Conservation (phyloP, 2,797 vertebrate genomes). For the Syncerus caffer region DNA sequence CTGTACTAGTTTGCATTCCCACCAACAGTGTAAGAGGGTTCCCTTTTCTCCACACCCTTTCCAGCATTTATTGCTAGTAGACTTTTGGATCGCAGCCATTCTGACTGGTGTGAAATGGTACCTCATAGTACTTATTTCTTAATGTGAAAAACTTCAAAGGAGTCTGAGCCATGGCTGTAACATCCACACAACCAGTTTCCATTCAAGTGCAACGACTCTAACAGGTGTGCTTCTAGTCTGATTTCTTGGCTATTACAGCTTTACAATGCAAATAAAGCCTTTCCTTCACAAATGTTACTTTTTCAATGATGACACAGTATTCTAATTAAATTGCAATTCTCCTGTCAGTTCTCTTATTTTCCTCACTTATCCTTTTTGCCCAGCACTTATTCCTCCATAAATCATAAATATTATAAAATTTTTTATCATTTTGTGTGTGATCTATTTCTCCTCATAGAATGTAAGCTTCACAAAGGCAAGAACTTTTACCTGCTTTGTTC, state of each 20-base stretch:
- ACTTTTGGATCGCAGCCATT: no score
- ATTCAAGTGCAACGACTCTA: background rate
- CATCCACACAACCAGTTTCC: background rate
- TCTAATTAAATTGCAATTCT: background rate
- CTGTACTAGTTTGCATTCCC: no score
- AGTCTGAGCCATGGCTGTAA: background rate
- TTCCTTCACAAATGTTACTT: background rate
- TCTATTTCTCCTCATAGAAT: background rate
- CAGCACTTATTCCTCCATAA: background rate
- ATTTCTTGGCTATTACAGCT: background rate
- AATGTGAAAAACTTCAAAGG: background rate
- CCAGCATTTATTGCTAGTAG: no score
- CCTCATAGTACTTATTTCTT: conserved; percentile 4
- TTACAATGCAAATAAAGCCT: background rate
- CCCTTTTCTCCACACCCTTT: no score
- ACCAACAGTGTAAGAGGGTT: no score
- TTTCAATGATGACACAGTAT: background rate
- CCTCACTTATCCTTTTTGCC: background rate
- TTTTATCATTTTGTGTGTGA: background rate
- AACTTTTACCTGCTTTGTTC: background rate
- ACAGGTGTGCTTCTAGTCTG: background rate
- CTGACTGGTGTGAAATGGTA: no score
- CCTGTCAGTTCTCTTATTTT: background rate
- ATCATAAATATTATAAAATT: background rate
- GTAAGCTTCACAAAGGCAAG: background rate